A percentile compares a stretch with the other conserved stretches of the same genome.
Evolutionary conservation across 35 echinoderm and acorn worm genomes (phyloP).

Genomic region (Antedon bifida): DNA sequence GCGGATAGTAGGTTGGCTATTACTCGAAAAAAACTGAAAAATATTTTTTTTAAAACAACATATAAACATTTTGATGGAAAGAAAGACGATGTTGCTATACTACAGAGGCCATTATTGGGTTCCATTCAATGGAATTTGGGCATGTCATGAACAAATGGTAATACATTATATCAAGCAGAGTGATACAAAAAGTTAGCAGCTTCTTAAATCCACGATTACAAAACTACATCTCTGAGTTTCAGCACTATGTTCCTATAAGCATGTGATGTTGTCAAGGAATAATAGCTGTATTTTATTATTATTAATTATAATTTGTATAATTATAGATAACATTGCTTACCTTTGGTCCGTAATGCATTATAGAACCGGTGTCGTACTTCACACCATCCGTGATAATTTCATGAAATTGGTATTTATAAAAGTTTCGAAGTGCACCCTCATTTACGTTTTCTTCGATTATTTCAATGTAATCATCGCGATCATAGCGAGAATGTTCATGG

Average conservation of each 20-base stretch:
- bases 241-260: no score
- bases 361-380: neutral
- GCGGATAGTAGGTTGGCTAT: neutral
- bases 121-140: no score
- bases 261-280: no score
- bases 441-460: neutral
- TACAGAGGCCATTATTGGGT: no score
- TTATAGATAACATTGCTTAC: neutral
- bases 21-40: neutral
- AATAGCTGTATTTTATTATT: no score
- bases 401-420: neutral
- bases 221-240: no score
- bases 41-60: neutral
- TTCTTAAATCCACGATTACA: no score
- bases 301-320: no score
- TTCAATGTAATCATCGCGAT: neutral
- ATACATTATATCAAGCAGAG: no score
- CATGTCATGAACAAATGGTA: no score
- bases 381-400: neutral
- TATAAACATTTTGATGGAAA: neutral
- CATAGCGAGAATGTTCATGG: conserved; percentile 11
- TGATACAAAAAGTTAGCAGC: no score
- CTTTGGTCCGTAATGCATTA: conserved; percentile 11
- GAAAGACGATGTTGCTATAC: no score
- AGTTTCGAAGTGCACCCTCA: neutral